Evolutionary conservation across 2,888 invertebrate genomes (phyloP), one percentile per base, ranked within the genome.

Genomic region (Sussaba pulchella): DNA sequence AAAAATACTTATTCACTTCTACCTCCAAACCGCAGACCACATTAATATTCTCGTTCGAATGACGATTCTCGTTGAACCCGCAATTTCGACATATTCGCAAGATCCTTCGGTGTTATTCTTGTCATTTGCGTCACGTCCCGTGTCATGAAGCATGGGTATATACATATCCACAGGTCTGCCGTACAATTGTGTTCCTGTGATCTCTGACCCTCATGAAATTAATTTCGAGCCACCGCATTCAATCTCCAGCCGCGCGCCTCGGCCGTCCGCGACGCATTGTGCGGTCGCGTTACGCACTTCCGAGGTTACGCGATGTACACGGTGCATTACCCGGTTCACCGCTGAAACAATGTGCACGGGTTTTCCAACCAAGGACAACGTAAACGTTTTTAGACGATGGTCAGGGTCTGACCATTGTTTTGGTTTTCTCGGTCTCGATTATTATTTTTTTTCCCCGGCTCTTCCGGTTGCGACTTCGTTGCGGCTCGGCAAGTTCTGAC

Each of bases 401-500:
- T 71, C 41, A 47, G 31, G 36, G 47, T 59, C 59, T 61, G 59
- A 31, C 6, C 4, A 71, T 71, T 71, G 59, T 36, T 47, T 45
- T 24, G 43, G 47, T 59, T 71, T 71, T 9, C 71, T 61, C 36
- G 6, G 31, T 31, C 31, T 54, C 54, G 21, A 54, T 54, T 54
- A 54, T 26, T 12, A 14, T 3, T 5, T 26, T 14, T 8, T 8
- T n/a, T n/a, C n/a, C n/a, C n/a, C n/a, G 14, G 17, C 21, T 50
- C 21, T 14, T 50, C 17, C 14, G 50, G 8, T 14, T 52, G 5
- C 21, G 21, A 21, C 19, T 21, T 21, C 8, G 17, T 1, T n/a
- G n/a, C n/a, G n/a, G n/a, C n/a, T n/a, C n/a, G n/a, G n/a, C n/a
- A n/a, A n/a, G n/a, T n/a, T n/a, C n/a, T n/a, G n/a, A 17, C n/a